Evolutionary conservation across 2,113 vertebrate species (phyloP).

Genomic region (Epinephelus cyanopodus): DNA sequence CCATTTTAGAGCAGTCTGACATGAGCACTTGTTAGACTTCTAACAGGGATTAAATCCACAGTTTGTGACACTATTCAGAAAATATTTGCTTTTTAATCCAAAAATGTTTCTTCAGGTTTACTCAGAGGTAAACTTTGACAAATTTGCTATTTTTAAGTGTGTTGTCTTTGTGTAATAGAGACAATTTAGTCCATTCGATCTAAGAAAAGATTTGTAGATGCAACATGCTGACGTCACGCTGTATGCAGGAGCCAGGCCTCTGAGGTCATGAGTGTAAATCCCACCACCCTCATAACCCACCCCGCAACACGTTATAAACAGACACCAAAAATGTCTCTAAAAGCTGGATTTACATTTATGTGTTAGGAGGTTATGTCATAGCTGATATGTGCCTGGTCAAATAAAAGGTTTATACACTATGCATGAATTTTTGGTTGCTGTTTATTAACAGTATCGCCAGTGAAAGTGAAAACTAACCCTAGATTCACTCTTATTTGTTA

Average conservation of each 20-base stretch:
- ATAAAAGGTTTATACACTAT: too few species aligned
- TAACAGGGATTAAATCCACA: constrained; percentile 41
- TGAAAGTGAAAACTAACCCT: too few species aligned
- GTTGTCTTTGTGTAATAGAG: background rate
- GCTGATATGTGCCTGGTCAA: too few species aligned
- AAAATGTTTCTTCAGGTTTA: constrained; percentile 18
- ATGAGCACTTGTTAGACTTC: constrained; percentile 37
- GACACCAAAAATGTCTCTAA: too few species aligned
- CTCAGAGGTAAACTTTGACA: background rate
- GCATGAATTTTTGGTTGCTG: too few species aligned
- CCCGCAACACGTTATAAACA: too few species aligned
- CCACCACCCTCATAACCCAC: background rate
- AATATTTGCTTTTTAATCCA: constrained; percentile 16
- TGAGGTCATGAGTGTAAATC: background rate
- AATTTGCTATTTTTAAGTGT: background rate
- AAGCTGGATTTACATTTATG: too few species aligned
- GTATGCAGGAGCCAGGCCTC: background rate
- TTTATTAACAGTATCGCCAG: too few species aligned
- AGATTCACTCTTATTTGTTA: too few species aligned
- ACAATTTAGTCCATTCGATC: background rate
- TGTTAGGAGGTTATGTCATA: too few species aligned
- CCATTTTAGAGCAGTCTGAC: constrained; percentile 33
- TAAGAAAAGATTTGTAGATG: background rate
- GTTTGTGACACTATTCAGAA: constrained; percentile 7
- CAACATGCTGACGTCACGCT: background rate